Evolutionary conservation across 2,888 invertebrate genomes (phyloP), one percentile per base, ranked within the genome.

Genomic region (Drosophila borealis): DNA sequence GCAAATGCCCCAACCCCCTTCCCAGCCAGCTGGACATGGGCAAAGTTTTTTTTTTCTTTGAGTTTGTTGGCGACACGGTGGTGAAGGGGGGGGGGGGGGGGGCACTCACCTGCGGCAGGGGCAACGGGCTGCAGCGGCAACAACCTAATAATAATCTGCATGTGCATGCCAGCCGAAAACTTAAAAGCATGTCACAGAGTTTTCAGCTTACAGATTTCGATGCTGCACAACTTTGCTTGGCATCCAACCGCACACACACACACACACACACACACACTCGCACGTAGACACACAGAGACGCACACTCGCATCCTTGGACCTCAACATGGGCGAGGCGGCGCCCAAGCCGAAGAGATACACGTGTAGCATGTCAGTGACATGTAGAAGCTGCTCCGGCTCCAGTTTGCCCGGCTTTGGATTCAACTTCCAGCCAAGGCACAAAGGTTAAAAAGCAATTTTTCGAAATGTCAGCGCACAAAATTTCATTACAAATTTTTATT

Each of bases 111-210:
- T 80, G 82, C 49, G 37, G 8, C 49, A 44, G 9, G 37, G 6
- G 25, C 19, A 9, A 17, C 51, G 25, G 48, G 29, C 4, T 17
- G 8, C 9, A 19, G 34, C 29, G 65, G 65, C 63, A 73, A 84
- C 83, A 83, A 88, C 83, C 89, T 83, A 83, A 83, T 83, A 83
- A 83, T 83, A 83, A 83, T 83, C 87, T 83, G 83, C 83, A 83
- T 83, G 77, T 80, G 87, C 89, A 87, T 86, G 79, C 74, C 88
- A 80, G 81, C 63, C 71, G 64, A 78, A 88, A 88, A 83, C 83
- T 88, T 83, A 84, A 88, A 83, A 88, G 89, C 89, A 83, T 83
- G 87, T 88, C 83, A 88, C 83, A 88, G 89, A 83, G 87, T 83
- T 83, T 88, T 71, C 81, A 89, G 89, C 75, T 83, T 83, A 86